These are phyloP conservation scores for Danio albolineatus DNA, from an alignment of 2,797 vertebrate genomes.

Conservation along the genomic window DNA sequence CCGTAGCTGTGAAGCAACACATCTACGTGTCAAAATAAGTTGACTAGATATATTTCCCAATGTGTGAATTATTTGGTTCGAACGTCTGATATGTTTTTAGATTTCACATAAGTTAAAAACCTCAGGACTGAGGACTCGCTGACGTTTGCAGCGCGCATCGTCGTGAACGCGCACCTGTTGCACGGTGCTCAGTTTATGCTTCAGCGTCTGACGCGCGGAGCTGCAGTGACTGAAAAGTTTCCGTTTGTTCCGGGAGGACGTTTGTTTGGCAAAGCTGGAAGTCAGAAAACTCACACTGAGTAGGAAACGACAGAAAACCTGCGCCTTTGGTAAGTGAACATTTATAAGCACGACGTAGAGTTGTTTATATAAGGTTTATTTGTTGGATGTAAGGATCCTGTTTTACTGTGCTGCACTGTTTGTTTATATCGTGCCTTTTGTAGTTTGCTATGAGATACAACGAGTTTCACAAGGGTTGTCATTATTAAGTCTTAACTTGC, in stretches of 20 bases:
- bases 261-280: constrained; percentile 35
- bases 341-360: not conserved
- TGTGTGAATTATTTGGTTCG: too few relatives aligned
- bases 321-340: not conserved
- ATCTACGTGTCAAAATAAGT: too few relatives aligned
- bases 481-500: not conserved
- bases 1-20: too few relatives aligned
- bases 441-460: not conserved
- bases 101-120: not conserved
- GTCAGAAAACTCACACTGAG: constrained; percentile 37
- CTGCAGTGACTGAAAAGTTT: constrained; percentile 63
- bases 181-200: constrained; percentile 15
- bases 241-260: constrained; percentile 69
- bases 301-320: not conserved
- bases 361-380: not conserved
- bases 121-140: not conserved
- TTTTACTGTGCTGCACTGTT: not conserved
- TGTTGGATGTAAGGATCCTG: too few relatives aligned
- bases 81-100: too few relatives aligned
- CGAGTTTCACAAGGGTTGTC: not conserved
- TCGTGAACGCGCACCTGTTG: constrained; percentile 70
- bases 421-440: not conserved
- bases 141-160: constrained; percentile 29
- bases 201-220: not conserved
- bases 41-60: too few relatives aligned